These are phyloP conservation scores for Odontocolon sp. DNA, from an alignment of 2,888 invertebrate genomes.

Conservation along the genomic window DNA sequence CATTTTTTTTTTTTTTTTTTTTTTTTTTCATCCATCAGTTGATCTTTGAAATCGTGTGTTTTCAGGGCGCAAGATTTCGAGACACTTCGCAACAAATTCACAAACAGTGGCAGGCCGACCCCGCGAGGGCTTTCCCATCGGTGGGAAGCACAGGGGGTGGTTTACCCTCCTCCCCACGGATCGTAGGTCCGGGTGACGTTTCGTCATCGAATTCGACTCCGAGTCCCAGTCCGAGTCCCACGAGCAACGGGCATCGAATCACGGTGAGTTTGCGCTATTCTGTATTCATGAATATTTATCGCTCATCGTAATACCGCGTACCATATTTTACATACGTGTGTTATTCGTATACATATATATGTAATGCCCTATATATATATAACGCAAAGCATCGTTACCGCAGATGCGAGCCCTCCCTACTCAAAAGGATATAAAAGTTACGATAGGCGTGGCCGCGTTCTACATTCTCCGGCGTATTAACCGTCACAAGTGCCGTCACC, in stretches of 20 bases:
- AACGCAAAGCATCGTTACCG: neutral
- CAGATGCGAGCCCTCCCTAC: conserved; percentile 25
- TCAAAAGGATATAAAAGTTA: conserved; percentile 35
- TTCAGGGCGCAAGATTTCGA: conserved; percentile 85
- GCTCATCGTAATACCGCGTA: conserved; percentile 4
- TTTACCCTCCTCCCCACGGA: conserved; percentile 41
- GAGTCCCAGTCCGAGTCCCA: conserved; percentile 78
- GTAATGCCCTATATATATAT: neutral
- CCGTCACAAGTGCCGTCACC: conserved; percentile 39
- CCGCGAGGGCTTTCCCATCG: conserved; percentile 77
- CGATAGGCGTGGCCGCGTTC: conserved; percentile 56
- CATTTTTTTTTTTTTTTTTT: neutral
- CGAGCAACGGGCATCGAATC: conserved; percentile 74
- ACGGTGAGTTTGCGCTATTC: conserved; percentile 68
- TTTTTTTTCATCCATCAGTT: too few relatives aligned
- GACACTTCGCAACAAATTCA: conserved; percentile 90
- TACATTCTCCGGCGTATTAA: conserved; percentile 52
- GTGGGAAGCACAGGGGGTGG: conserved; percentile 69
- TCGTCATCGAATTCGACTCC: conserved; percentile 75
- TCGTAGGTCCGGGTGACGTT: conserved; percentile 43
- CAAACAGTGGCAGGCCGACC: conserved; percentile 85
- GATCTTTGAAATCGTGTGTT: conserved; percentile 34
- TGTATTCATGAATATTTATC: conserved; percentile 27
- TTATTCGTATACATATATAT: neutral
- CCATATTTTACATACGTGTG: neutral